These are phyloP conservation scores for Rachycentron canadum DNA, from an alignment of 2,797 vertebrate species.

Conservation along the genomic window DNA sequence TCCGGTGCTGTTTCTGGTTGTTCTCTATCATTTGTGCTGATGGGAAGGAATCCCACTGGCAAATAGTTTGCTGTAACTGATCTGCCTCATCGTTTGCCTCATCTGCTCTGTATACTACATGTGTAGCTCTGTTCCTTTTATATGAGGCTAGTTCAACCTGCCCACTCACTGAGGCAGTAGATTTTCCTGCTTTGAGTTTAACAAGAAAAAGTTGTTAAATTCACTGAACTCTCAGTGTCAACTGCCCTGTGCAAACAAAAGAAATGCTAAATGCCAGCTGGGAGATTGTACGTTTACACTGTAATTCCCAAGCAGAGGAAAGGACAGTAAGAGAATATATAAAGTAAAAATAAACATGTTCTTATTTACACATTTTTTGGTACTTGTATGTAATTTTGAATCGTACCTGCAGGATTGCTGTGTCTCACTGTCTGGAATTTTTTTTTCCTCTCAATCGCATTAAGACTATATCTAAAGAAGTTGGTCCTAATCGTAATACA, in stretches of 20 bases:
- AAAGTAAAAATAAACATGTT: neutral
- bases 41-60: constrained; percentile 1
- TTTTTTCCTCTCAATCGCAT: neutral
- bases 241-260: neutral
- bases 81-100: constrained; percentile 1
- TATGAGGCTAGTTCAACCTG: constrained; percentile 4
- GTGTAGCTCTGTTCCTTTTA: constrained; percentile 1
- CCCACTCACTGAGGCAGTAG: neutral
- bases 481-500: neutral
- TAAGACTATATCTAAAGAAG: neutral
- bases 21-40: neutral
- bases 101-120: constrained; percentile 7
- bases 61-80: constrained; percentile 25
- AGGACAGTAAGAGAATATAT: neutral
- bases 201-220: neutral
- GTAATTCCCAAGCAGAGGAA: neutral
- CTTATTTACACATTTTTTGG: neutral
- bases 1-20: neutral
- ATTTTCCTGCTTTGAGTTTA: neutral
- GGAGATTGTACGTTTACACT: neutral
- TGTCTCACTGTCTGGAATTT: neutral
- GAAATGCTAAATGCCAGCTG: neutral
- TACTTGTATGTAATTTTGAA: neutral
- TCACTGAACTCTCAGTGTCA: constrained; percentile 3
- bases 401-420: too few species aligned